Evolutionary conservation across 2,797 vertebrate genomes (phyloP).

Genomic region (Lutjanus campechanus): DNA sequence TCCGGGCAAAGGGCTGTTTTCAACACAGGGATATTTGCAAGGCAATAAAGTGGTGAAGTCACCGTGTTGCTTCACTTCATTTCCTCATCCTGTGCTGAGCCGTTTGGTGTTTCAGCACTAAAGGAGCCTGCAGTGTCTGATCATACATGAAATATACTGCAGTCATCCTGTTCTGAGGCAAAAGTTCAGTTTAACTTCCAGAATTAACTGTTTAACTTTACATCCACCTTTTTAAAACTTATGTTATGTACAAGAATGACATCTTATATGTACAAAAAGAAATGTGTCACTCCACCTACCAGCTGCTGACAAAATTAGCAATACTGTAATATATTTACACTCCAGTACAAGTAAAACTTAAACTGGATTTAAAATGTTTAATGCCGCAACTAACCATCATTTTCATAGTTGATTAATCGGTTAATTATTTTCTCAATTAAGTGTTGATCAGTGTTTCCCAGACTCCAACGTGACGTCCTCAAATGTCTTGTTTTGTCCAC

Average conservation of each 20-base stretch:
- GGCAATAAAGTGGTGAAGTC: slow-evolving; percentile 74
- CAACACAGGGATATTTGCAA: slow-evolving; percentile 66
- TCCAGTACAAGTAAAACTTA: background rate
- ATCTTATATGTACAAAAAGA: background rate
- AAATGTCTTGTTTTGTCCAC: too few relatives aligned
- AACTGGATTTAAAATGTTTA: too few relatives aligned
- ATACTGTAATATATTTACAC: background rate
- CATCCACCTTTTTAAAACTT: background rate
- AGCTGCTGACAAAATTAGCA: background rate
- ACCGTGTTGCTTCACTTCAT: slow-evolving; percentile 63
- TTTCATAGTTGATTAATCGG: too few relatives aligned
- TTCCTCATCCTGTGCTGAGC: slow-evolving; percentile 72
- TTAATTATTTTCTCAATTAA: too few relatives aligned
- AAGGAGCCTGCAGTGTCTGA: background rate
- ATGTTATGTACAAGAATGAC: background rate
- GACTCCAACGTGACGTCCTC: too few relatives aligned
- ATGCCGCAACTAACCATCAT: too few relatives aligned
- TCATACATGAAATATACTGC: slow-evolving; percentile 2
- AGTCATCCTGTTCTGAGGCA: background rate
- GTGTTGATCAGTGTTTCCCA: too few relatives aligned
- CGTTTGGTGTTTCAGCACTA: slow-evolving; percentile 39
- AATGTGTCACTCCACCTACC: background rate
- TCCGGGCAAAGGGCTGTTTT: slow-evolving; percentile 77
- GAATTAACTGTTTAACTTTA: background rate
- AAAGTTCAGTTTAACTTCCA: background rate